phyloP scores from a whole-genome alignment of 2,113 vertebrate species.

The Pituophis catenifer region DNA sequence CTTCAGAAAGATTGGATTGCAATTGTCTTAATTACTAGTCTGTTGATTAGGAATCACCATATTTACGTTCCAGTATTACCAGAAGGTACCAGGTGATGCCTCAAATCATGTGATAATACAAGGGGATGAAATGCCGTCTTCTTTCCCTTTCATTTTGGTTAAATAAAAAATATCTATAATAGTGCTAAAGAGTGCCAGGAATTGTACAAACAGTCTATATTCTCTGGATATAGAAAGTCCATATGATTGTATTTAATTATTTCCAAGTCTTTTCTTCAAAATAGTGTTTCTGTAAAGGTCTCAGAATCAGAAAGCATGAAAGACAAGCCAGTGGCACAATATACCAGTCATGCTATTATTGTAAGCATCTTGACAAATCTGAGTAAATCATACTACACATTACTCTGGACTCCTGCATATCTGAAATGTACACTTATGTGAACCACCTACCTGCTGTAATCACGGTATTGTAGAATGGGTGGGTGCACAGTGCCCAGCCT shows the following conservation, averaged over 20 bases:
- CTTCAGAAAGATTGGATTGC: neutral
- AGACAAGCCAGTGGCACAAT: constrained; percentile 57
- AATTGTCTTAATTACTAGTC: neutral
- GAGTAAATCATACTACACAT: constrained; percentile 64
- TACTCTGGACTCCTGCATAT: constrained; percentile 65
- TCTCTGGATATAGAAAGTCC: constrained; percentile 28
- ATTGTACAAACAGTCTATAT: neutral
- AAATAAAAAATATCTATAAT: neutral
- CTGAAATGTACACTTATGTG: constrained; percentile 53
- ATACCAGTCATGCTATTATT: constrained; percentile 57
- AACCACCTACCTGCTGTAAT: constrained; percentile 69
- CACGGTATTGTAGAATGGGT: constrained; percentile 59
- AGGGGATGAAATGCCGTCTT: too few relatives aligned
- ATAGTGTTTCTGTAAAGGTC: constrained; percentile 47
- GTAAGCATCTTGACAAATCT: constrained; percentile 60
- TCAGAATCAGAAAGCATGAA: constrained; percentile 51
- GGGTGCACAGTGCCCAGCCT: constrained; percentile 63
- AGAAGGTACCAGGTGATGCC: neutral
- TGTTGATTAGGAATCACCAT: neutral
- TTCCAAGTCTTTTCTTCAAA: constrained; percentile 46
- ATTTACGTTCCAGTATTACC: neutral
- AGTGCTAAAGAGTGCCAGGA: neutral
- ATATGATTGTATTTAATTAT: constrained; percentile 52
- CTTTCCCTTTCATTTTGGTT: neutral
- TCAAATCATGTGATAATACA: neutral